Conservation (phyloP, 1,140 invertebrate species). For the Meloidogyne floridensis region DNA sequence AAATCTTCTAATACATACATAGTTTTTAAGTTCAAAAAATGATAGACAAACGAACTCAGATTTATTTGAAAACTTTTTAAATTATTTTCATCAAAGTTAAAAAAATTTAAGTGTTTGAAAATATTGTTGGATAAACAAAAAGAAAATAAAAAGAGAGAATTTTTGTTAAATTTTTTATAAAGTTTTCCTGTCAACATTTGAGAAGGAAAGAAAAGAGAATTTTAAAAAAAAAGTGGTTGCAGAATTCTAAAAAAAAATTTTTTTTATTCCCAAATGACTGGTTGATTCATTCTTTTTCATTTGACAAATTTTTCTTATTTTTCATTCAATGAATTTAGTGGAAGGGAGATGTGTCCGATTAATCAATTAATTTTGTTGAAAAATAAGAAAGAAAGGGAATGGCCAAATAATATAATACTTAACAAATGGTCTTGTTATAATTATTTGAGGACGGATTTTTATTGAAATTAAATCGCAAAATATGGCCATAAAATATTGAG, state of each 20-base stretch:
- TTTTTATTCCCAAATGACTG: neutral
- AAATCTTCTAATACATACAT: too few species aligned
- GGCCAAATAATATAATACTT: neutral
- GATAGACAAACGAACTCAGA: neutral
- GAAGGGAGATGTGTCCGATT: neutral
- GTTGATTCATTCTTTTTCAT: slow-evolving; percentile 1
- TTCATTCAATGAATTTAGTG: neutral
- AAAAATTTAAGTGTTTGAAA: too few species aligned
- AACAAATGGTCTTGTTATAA: too few species aligned
- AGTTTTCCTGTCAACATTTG: neutral
- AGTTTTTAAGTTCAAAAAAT: neutral
- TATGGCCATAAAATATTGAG: too few species aligned
- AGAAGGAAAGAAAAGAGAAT: too few species aligned
- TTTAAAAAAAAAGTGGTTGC: too few species aligned
- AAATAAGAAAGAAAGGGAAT: neutral
- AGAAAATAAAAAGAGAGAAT: neutral
- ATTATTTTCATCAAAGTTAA: too few species aligned
- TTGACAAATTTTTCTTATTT: neutral
- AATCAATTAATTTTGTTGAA: slow-evolving; percentile 4
- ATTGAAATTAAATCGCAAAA: too few species aligned
- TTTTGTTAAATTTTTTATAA: neutral
- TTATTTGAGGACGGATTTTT: too few species aligned
- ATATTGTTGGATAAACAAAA: neutral
- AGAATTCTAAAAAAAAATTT: neutral
- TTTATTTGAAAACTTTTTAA: too few species aligned